These are phyloP conservation scores for Pseudococcus longispinus DNA, from an alignment of 2,888 invertebrate genomes.

Conservation along the genomic window DNA sequence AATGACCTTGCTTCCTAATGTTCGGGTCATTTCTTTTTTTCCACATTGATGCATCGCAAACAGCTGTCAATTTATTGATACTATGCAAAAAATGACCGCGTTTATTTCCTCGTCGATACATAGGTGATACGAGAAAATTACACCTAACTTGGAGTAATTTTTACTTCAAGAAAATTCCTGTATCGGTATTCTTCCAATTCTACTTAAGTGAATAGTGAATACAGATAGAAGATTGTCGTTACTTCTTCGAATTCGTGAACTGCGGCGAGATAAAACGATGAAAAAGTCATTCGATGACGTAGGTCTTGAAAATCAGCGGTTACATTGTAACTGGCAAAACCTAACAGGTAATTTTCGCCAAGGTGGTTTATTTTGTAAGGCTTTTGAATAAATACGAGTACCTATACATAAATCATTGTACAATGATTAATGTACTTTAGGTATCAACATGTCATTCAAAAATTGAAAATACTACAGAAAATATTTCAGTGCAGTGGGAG, in stretches of 20 bases:
- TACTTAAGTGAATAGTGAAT: no score
- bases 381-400: slow-evolving; percentile 12
- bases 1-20: slow-evolving; percentile 55
- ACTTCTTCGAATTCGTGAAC: neutral
- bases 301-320: slow-evolving; percentile 10
- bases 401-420: neutral
- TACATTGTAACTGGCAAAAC: neutral
- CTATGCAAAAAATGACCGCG: neutral
- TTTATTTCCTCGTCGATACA: neutral
- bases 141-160: neutral
- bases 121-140: neutral
- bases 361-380: neutral
- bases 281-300: slow-evolving; percentile 1
- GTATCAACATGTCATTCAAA: neutral
- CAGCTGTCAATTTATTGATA: slow-evolving; percentile 14
- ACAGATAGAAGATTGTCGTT: no score
- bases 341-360: slow-evolving; percentile 31
- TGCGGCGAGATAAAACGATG: neutral
- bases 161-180: neutral
- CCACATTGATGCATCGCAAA: neutral
- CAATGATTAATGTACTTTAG: neutral
- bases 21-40: slow-evolving; percentile 52
- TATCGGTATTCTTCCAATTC: neutral
- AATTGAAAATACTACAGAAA: neutral
- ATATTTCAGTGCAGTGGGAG: neutral